Percentiles rank a stretch among this genome's conserved stretches.
phyloP scores from a whole-genome alignment of 2,797 vertebrate species.

The Agapornis canus region DNA sequence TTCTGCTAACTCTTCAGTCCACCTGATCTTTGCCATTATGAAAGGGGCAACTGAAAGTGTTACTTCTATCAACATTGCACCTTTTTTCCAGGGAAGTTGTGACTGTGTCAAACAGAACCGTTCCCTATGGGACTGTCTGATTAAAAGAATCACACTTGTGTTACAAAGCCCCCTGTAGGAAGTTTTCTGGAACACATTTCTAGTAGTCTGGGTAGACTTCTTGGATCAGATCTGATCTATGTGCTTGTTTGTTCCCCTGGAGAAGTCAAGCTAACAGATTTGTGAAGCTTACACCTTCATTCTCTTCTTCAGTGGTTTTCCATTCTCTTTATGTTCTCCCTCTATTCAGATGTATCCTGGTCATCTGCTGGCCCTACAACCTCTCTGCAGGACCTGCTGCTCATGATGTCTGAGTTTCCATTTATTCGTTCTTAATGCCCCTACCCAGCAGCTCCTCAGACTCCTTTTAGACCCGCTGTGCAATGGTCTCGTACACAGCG shows the following conservation, averaged over 20 bases:
- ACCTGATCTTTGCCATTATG: neutral
- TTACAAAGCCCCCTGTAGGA: neutral
- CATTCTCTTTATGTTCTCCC: neutral
- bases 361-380: neutral
- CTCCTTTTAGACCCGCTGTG: neutral
- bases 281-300: neutral
- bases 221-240: accelerated
- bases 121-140: neutral
- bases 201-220: neutral
- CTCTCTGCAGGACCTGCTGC: neutral
- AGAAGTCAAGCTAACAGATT: neutral
- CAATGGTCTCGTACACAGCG: neutral
- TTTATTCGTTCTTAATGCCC: neutral
- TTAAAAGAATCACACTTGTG: neutral
- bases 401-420: neutral
- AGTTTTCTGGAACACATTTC: neutral
- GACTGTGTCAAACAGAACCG: accelerated
- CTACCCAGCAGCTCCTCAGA: neutral
- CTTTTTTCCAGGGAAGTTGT: neutral
- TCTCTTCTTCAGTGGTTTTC: neutral
- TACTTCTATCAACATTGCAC: neutral
- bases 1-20: neutral
- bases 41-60: neutral
- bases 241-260: neutral
- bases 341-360: neutral